Evolutionary conservation across 2,113 vertebrate species (phyloP).

Genomic region (Suricata suricatta): DNA sequence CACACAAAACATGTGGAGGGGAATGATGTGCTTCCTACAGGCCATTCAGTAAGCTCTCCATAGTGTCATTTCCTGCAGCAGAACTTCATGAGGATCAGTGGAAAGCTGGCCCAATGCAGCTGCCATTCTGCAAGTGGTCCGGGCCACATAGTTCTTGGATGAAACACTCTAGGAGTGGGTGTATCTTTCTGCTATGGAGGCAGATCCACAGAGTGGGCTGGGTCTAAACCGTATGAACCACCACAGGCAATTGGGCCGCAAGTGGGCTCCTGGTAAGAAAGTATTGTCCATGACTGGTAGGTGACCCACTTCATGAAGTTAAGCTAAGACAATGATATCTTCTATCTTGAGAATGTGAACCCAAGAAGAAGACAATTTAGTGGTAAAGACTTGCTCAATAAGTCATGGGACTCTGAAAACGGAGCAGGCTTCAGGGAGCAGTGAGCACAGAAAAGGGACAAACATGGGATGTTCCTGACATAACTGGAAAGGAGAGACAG

Average conservation of each 20-base stretch:
- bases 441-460: rapidly evolving
- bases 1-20: rapidly evolving
- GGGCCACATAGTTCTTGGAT: neutral
- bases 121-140: neutral
- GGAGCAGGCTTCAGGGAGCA: neutral
- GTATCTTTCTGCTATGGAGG: rapidly evolving
- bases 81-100: neutral
- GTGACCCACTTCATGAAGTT: neutral
- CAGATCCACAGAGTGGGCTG: neutral
- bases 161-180: neutral
- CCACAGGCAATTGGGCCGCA: too few relatives aligned
- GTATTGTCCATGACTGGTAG: too few relatives aligned
- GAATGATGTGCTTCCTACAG: neutral
- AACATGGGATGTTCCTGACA: neutral
- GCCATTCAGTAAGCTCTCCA: neutral
- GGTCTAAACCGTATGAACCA: neutral
- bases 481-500: too few relatives aligned
- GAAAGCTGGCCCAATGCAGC: neutral
- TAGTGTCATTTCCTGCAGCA: neutral
- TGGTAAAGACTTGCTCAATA: neutral
- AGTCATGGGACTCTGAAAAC: too few relatives aligned
- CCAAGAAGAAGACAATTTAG: neutral
- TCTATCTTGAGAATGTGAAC: neutral
- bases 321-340: neutral
- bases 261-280: neutral